Conservation (phyloP, 2,113 vertebrate species). For the Puma concolor region DNA sequence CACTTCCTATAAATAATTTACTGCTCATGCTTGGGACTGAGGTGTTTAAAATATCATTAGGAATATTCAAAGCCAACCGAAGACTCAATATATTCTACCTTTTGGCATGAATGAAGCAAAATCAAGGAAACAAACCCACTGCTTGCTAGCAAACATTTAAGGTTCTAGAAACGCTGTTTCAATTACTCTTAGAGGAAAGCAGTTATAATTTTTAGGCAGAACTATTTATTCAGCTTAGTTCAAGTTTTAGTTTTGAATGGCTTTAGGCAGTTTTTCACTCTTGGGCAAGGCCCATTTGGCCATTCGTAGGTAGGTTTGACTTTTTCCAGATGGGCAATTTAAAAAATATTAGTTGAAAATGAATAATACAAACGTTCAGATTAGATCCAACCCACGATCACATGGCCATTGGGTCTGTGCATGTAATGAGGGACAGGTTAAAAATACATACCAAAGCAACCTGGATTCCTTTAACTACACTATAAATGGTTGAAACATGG, state of each 20-base stretch:
- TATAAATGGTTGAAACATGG: background rate
- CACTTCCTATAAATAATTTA: conserved; percentile 35
- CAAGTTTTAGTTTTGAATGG: conserved; percentile 28
- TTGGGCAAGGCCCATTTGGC: background rate
- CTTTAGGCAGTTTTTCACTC: background rate
- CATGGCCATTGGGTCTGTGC: background rate
- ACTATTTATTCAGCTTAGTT: conserved; percentile 44
- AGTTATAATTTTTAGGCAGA: background rate
- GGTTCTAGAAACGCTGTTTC: background rate
- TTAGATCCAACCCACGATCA: background rate
- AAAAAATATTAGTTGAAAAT: conserved; percentile 29
- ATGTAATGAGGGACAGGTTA: background rate
- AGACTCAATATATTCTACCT: background rate
- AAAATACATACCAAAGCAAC: background rate
- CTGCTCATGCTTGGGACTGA: conserved; percentile 10
- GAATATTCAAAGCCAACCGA: conserved; percentile 56
- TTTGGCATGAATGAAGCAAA: conserved; percentile 26
- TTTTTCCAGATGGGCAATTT: conserved; percentile 43
- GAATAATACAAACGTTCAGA: conserved; percentile 30
- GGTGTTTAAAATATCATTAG: background rate
- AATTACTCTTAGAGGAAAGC: conserved; percentile 5
- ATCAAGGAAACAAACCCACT: conserved; percentile 8
- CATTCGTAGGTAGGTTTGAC: conserved; percentile 23
- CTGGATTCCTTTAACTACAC: background rate
- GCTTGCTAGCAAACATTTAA: conserved; percentile 26